A percentile compares a stretch with the other conserved stretches of the same genome.
phyloP scores from a whole-genome alignment of 2,888 invertebrate genomes.

The Crepidodera aurea region DNA sequence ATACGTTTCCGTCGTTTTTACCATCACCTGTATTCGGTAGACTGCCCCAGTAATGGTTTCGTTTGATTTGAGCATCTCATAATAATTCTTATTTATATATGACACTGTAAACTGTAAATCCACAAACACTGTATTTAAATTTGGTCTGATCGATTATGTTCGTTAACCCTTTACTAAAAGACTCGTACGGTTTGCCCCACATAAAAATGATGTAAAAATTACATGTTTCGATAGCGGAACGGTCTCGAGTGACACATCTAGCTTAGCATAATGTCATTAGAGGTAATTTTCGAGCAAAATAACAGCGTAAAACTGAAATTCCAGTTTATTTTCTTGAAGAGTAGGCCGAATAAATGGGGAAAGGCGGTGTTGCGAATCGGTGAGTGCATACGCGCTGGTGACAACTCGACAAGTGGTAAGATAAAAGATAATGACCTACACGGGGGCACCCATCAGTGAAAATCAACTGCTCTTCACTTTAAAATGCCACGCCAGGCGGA shows the following conservation, averaged over 20 bases:
- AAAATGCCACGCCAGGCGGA: conserved; percentile 6
- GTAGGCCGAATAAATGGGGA: conserved; percentile 25
- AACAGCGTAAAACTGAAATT: conserved; percentile 35
- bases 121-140: too few relatives aligned
- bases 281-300: conserved; percentile 27
- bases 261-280: conserved; percentile 8
- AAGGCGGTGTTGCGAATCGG: conserved; percentile 40
- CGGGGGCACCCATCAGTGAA: conserved; percentile 41
- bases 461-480: conserved; percentile 33
- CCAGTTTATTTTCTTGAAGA: conserved; percentile 40
- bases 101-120: too few relatives aligned
- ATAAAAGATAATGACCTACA: conserved; percentile 41
- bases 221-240: background rate
- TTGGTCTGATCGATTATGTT: background rate
- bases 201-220: background rate
- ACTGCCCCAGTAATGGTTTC: too few relatives aligned
- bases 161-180: background rate
- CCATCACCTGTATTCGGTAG: too few relatives aligned
- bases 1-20: too few relatives aligned
- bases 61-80: too few relatives aligned
- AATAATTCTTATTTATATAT: too few relatives aligned
- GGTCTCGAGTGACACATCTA: background rate
- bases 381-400: conserved; percentile 40
- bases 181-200: background rate
- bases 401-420: conserved; percentile 46